phyloP scores from a whole-genome alignment of 2,797 vertebrate species.

The Anisognathus igniventris region DNA sequence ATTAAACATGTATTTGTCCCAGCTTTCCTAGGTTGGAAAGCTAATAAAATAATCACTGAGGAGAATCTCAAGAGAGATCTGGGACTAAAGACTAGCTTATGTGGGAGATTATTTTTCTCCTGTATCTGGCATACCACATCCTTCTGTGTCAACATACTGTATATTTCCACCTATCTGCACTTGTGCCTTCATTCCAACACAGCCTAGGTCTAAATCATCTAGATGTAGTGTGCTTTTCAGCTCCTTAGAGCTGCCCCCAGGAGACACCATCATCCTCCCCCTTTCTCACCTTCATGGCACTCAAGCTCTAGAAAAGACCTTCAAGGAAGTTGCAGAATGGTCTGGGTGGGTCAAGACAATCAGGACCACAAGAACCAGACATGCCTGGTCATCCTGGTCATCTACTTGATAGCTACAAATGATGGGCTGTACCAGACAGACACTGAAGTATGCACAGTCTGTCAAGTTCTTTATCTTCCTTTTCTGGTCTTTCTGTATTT shows the following conservation, averaged over 20 bases:
- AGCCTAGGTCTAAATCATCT: neutral
- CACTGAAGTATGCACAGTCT: accelerated
- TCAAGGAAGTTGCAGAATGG: neutral
- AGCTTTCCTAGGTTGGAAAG: neutral
- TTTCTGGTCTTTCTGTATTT: neutral
- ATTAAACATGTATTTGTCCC: neutral
- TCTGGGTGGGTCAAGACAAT: neutral
- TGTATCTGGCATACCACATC: accelerated
- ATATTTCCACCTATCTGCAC: neutral
- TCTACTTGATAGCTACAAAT: neutral
- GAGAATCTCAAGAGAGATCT: neutral
- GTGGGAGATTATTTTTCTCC: neutral
- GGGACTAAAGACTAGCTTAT: neutral
- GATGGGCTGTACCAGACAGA: neutral
- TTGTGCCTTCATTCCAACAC: neutral
- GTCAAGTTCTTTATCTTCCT: neutral
- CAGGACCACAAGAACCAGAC: neutral
- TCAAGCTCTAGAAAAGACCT: neutral
- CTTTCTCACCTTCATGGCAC: neutral
- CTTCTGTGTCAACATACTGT: neutral
- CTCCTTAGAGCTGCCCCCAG: neutral
- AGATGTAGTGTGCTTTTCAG: neutral
- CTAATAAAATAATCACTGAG: neutral
- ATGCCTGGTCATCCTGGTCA: neutral
- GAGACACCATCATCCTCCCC: neutral